Evolutionary conservation across 2,797 vertebrate species (phyloP).

Genomic region (Megaceryle alcyon): DNA sequence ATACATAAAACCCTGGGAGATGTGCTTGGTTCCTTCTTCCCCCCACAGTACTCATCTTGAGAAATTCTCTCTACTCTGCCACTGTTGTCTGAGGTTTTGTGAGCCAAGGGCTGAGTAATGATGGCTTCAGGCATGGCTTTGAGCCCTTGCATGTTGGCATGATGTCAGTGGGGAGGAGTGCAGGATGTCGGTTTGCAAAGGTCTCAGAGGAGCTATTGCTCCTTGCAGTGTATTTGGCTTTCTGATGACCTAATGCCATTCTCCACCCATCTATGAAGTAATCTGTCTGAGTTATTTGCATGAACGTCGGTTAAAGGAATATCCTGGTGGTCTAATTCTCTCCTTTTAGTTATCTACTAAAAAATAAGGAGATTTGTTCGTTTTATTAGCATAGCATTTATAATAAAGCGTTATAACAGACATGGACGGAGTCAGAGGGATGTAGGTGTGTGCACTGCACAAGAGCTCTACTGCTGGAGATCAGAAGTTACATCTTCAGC

Average conservation of each 20-base stretch:
- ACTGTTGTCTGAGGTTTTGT: not conserved
- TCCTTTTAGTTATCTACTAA: not conserved
- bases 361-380: not conserved
- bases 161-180: not conserved
- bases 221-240: not conserved
- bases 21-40: not conserved
- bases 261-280: not conserved
- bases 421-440: not conserved
- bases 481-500: too few species aligned
- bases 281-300: not conserved
- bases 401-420: not conserved
- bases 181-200: not conserved
- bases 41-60: not conserved
- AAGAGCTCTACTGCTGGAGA: too few species aligned
- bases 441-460: too few species aligned
- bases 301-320: not conserved
- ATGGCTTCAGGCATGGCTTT: not conserved
- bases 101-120: not conserved
- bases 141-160: not conserved
- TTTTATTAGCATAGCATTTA: not conserved
- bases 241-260: not conserved
- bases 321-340: not conserved
- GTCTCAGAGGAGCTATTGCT: not conserved
- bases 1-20: not conserved
- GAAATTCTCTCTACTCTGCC: not conserved